These are phyloP conservation scores for Perognathus longimembris DNA, from an alignment of 2,113 vertebrate species.

Conservation along the genomic window DNA sequence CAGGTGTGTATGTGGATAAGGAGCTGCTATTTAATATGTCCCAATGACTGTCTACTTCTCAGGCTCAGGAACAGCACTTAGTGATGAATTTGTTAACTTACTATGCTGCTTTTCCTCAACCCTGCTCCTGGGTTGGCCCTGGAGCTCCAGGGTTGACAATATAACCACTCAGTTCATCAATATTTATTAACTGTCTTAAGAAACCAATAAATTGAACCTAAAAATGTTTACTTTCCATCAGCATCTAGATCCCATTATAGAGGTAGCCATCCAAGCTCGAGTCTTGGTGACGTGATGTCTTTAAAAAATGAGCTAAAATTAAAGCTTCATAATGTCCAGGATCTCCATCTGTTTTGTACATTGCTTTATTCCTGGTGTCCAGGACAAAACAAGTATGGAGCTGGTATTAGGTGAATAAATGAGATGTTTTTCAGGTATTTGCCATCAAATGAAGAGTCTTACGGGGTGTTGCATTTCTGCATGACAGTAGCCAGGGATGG, in stretches of 20 bases:
- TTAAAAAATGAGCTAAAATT: not conserved
- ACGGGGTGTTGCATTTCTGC: not conserved
- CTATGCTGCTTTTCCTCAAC: fast-evolving
- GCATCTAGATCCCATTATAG: no score
- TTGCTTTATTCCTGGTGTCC: not conserved
- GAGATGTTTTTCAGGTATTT: not conserved
- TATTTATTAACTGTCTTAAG: not conserved
- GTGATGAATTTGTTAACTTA: not conserved
- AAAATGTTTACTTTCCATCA: not conserved
- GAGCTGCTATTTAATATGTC: not conserved
- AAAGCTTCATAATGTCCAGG: not conserved
- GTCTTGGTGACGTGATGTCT: not conserved
- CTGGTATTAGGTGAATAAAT: not conserved
- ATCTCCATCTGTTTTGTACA: not conserved
- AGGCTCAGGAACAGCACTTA: not conserved
- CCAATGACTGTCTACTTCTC: not conserved
- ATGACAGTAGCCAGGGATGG: not conserved
- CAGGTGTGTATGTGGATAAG: not conserved
- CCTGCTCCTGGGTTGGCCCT: not conserved
- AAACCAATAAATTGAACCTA: not conserved
- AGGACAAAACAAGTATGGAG: not conserved
- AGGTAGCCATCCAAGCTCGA: not conserved
- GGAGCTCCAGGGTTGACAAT: fast-evolving
- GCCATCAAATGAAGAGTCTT: not conserved
- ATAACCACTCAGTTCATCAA: fast-evolving